A percentile compares a stretch with the other conserved stretches of the same genome.
Evolutionary conservation across 2,888 invertebrate species (phyloP).

Genomic region (Charanyca ferruginea): DNA sequence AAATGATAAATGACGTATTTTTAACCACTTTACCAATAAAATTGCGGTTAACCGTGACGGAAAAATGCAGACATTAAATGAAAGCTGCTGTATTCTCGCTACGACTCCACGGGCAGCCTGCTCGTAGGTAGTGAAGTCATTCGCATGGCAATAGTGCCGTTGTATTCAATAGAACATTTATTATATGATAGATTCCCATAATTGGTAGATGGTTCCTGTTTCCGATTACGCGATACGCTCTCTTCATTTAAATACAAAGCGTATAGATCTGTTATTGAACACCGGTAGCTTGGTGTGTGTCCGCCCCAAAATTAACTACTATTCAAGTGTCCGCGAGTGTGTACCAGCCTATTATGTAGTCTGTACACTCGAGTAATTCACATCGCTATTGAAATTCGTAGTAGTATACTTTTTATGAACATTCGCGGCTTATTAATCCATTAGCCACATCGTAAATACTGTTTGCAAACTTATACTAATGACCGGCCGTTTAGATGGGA

Average conservation of each 20-base stretch:
- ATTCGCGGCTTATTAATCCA: slow-evolving; percentile 47
- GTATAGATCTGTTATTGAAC: slow-evolving; percentile 63
- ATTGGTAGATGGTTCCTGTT: slow-evolving; percentile 81
- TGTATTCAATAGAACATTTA: slow-evolving; percentile 56
- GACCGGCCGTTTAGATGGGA: slow-evolving; percentile 7
- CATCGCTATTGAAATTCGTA: slow-evolving; percentile 47
- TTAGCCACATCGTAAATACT: slow-evolving; percentile 42
- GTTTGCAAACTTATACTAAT: slow-evolving; percentile 26
- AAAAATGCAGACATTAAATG: slow-evolving; percentile 17
- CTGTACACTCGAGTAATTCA: slow-evolving; percentile 52
- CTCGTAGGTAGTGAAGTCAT: slow-evolving; percentile 22
- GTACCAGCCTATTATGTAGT: slow-evolving; percentile 58
- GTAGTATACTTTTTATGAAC: slow-evolving; percentile 34
- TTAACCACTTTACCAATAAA: slow-evolving; percentile 37
- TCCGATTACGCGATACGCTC: slow-evolving; percentile 76
- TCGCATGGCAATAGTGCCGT: slow-evolving; percentile 55
- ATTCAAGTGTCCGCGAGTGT: slow-evolving; percentile 26
- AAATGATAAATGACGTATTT: slow-evolving; percentile 59
- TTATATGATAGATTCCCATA: slow-evolving; percentile 68
- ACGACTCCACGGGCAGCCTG: background rate
- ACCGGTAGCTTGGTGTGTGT: slow-evolving; percentile 66
- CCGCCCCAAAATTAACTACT: slow-evolving; percentile 66
- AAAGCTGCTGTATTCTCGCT: slow-evolving; percentile 20
- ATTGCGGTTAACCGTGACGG: slow-evolving; percentile 30
- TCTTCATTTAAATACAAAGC: slow-evolving; percentile 85